A percentile compares a stretch with the other conserved stretches of the same genome.
phyloP scores from a whole-genome alignment of 1,140 invertebrate species.

The Temnothorax longispinosus region DNA sequence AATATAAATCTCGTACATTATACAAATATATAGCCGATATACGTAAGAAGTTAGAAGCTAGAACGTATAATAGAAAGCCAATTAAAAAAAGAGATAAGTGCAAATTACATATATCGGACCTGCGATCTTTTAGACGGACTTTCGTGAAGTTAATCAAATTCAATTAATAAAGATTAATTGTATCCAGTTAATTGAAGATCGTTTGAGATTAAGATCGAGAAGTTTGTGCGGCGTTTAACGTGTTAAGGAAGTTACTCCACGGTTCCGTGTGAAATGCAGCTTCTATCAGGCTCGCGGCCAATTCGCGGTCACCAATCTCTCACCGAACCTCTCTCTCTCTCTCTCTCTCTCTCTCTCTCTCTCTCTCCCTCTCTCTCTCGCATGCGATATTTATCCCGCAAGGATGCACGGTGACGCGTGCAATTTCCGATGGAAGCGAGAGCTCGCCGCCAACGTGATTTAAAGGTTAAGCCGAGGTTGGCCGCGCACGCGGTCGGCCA shows the following conservation, averaged over 20 bases:
- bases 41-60: background rate
- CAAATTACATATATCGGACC: background rate
- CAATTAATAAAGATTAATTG: slow-evolving; percentile 5
- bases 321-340: background rate
- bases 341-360: background rate
- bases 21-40: background rate
- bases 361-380: no score
- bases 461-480: slow-evolving; percentile 61
- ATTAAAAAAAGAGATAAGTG: background rate
- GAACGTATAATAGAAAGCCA: background rate
- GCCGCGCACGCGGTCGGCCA: slow-evolving; percentile 45
- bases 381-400: slow-evolving; percentile 48
- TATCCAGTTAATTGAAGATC: background rate
- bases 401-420: slow-evolving; percentile 53
- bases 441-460: slow-evolving; percentile 50
- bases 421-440: slow-evolving; percentile 57
- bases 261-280: slow-evolving; percentile 2
- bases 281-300: background rate
- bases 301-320: slow-evolving; percentile 41
- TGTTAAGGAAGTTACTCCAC: background rate
- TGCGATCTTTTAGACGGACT: background rate
- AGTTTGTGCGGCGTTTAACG: background rate
- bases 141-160: background rate
- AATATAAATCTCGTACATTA: background rate
- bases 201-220: slow-evolving; percentile 21